Base-by-base conservation (phyloP, 2,888 invertebrate species). In the Torymus tubicola region DNA sequence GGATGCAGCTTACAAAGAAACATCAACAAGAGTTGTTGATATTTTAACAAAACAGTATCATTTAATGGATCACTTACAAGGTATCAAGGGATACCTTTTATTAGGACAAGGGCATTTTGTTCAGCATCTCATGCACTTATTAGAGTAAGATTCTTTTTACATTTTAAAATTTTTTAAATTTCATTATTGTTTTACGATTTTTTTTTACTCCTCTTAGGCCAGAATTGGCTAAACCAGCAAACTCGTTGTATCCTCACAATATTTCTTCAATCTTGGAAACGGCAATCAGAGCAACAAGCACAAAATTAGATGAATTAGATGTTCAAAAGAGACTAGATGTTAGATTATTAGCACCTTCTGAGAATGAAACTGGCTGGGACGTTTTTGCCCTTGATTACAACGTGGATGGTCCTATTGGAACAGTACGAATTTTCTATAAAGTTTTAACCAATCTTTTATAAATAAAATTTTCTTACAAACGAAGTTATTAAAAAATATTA, bases 101-200 rank as follows among this genome's bases (percentile, higher is more conserved):
- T 93, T 99, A 14, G 98, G 98, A 14, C 98, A 99, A 92, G 99
- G 99, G 0, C 98, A 99, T 92, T 98, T 99, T 91, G 97, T 98
- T 86, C 94, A 96, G 87, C 96, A 98, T 88, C 94, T 99, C 74
- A 96, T 99, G 94, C 97, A 98, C 86, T 92, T 98, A 81, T 91
- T 99, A 83, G 96, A 96, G 97, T 97, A 91, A 92, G 94, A 67
- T 81, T n/a, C 16, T 70, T 64, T 64, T 42, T 5, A 60, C 14
- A 12, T n/a, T 21, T 58, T 57, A 31, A 31, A 4, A 31, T 31
- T 31, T 5, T 31, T 2, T 2, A 31, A 31, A 31, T 31, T 31
- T 31, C 31, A 31, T 31, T 67, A 13, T 70, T 53, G 42, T 53
- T 61, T 61, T 61, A 24, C 31, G 2, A 31, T 5, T 31, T 31